Conservation (phyloP, 1,140 invertebrate species). For the Atta colombica region DNA sequence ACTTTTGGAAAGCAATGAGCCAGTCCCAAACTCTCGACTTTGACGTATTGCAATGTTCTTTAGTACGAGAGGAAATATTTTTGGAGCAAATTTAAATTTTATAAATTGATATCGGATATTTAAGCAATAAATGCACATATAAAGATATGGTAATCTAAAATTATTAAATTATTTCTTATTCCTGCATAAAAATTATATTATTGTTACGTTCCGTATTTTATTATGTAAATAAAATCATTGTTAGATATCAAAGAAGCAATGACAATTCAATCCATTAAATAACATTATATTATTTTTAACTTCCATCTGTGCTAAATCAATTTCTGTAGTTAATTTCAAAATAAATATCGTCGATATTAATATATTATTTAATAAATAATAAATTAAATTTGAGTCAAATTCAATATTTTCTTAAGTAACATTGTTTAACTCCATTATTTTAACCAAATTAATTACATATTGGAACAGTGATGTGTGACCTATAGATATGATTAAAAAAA, state of each 20-base stretch:
- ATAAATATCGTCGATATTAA: no score
- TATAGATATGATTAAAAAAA: no score
- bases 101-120: conserved; percentile 42
- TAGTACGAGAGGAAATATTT: conserved; percentile 36
- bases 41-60: conserved; percentile 49
- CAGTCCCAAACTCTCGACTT: conserved; percentile 51
- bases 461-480: no score
- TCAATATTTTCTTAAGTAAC: no score
- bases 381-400: no score
- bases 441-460: not conserved
- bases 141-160: not conserved
- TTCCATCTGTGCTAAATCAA: no score
- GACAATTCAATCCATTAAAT: no score
- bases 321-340: no score
- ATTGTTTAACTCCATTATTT: no score
- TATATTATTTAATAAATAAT: no score
- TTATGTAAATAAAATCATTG: not conserved
- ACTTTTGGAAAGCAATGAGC: conserved; percentile 61
- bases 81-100: conserved; percentile 36
- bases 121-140: not conserved
- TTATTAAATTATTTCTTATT: not conserved
- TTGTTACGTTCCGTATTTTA: not conserved
- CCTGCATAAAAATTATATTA: not conserved
- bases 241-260: no score
- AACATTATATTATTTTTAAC: no score